Percentiles rank a stretch among this genome's conserved stretches.
These are phyloP conservation scores for Cerastoderma edule DNA, from an alignment of 2,888 invertebrate species.

Conservation along the genomic window DNA sequence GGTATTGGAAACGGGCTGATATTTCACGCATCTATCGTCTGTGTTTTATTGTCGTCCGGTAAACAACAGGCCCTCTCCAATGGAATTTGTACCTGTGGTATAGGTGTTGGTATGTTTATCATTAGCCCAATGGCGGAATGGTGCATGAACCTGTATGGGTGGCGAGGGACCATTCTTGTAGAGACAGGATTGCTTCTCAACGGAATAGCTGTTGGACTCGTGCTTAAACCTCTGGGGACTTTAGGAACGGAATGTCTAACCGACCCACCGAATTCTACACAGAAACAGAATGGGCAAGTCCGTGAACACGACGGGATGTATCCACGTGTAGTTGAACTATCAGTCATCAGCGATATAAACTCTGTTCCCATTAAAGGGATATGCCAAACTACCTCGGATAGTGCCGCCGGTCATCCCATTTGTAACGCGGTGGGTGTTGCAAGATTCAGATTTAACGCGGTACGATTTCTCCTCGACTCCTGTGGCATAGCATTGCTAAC, in stretches of 20 bases:
- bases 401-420: too few relatives aligned
- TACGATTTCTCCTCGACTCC: too few relatives aligned
- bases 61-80: background rate
- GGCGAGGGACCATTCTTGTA: slow-evolving; percentile 11
- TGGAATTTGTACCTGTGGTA: background rate
- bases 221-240: background rate
- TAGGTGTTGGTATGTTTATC: slow-evolving; percentile 12
- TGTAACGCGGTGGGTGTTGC: too few relatives aligned
- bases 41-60: slow-evolving; percentile 5
- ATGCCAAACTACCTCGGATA: too few relatives aligned
- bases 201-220: slow-evolving; percentile 9
- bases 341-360: too few relatives aligned
- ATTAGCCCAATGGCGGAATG: background rate
- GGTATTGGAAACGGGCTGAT: background rate
- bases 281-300: too few relatives aligned
- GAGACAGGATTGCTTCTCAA: slow-evolving; percentile 7
- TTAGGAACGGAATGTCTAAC: too few relatives aligned
- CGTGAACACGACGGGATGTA: too few relatives aligned
- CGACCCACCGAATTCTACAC: too few relatives aligned
- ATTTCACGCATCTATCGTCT: background rate
- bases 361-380: too few relatives aligned
- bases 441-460: too few relatives aligned
- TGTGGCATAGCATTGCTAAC: background rate
- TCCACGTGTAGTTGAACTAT: too few relatives aligned
- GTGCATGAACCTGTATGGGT: slow-evolving; percentile 6